A percentile compares a stretch with the other conserved stretches of the same genome.
Evolutionary conservation across 2,888 invertebrate species (phyloP).

Genomic region (Orchestes rusci): DNA sequence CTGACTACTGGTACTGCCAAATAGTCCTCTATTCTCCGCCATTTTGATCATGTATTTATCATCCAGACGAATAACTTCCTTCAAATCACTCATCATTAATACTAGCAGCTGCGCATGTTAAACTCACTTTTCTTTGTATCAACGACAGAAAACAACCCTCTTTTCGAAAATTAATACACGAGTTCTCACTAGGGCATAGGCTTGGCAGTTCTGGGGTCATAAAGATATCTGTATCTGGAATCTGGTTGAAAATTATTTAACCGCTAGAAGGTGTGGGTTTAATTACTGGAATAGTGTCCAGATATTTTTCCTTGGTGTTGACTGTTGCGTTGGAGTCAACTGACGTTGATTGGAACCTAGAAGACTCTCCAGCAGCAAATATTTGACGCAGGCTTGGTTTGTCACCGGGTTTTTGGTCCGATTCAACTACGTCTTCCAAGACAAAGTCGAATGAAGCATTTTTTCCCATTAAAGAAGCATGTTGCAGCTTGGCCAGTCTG

Average conservation of each 20-base stretch:
- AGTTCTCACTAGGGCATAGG: slow-evolving; percentile 49
- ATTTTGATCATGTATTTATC: slow-evolving; percentile 78
- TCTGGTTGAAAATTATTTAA: slow-evolving; percentile 41
- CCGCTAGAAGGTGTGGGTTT: not conserved
- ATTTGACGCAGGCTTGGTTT: too few relatives aligned
- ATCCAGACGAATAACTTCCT: slow-evolving; percentile 69
- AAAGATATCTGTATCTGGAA: slow-evolving; percentile 65
- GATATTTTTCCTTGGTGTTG: slow-evolving; percentile 25
- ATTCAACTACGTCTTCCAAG: slow-evolving; percentile 9
- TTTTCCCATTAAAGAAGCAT: slow-evolving; percentile 47
- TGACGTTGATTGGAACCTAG: too few relatives aligned
- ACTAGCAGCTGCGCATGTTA: too few relatives aligned
- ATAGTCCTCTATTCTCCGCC: slow-evolving; percentile 72
- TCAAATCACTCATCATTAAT: too few relatives aligned
- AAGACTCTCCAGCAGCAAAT: too few relatives aligned
- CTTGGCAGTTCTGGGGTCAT: slow-evolving; percentile 55
- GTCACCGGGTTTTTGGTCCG: not conserved
- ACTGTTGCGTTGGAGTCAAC: too few relatives aligned
- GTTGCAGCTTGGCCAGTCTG: slow-evolving; percentile 60
- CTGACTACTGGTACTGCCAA: slow-evolving; percentile 45
- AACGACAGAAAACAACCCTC: slow-evolving; percentile 63
- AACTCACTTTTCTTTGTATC: slow-evolving; percentile 56
- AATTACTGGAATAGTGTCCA: slow-evolving; percentile 29
- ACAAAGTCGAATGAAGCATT: slow-evolving; percentile 16
- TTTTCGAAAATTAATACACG: slow-evolving; percentile 43